These are phyloP conservation scores for Siniperca scherzeri DNA, from an alignment of 2,797 vertebrate genomes.

Conservation along the genomic window DNA sequence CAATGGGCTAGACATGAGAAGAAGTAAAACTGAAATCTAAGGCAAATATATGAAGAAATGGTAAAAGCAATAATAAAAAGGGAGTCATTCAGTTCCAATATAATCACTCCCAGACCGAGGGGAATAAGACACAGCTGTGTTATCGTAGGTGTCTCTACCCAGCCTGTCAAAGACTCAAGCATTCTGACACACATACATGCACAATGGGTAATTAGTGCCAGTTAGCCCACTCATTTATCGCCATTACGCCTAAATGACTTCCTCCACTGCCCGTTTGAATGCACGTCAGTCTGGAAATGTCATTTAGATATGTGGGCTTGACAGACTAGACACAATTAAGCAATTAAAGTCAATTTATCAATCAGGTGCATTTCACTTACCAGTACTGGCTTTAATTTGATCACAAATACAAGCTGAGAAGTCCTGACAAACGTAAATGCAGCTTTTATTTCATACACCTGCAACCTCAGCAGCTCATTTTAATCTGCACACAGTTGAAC, in stretches of 20 bases:
- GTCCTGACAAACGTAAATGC: constrained; percentile 39
- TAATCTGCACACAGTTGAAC: not conserved
- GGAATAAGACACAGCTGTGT: constrained; percentile 82
- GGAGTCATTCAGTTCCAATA: constrained; percentile 59
- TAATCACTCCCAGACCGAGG: constrained; percentile 73
- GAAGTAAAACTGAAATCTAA: constrained; percentile 14
- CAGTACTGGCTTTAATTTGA: constrained; percentile 41
- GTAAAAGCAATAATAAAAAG: constrained; percentile 45
- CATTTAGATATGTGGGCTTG: constrained; percentile 70
- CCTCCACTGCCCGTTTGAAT: constrained; percentile 76
- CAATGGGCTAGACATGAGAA: constrained; percentile 24
- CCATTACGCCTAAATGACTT: constrained; percentile 83
- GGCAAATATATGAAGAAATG: constrained; percentile 31
- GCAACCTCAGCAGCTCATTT: constrained; percentile 21
- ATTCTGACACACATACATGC: constrained; percentile 66
- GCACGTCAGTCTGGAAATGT: constrained; percentile 67
- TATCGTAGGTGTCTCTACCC: constrained; percentile 77
- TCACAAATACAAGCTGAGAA: constrained; percentile 44
- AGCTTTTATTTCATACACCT: constrained; percentile 58
- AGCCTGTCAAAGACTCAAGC: constrained; percentile 71
- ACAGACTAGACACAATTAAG: constrained; percentile 71
- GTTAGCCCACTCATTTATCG: constrained; percentile 77
- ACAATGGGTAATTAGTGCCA: constrained; percentile 80
- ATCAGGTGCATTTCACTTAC: constrained; percentile 62
- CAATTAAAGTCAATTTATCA: constrained; percentile 71